Evolutionary conservation across 2,113 vertebrate species (phyloP), one percentile per base, ranked within the genome.

Genomic region (Leptocoma aspasia): DNA sequence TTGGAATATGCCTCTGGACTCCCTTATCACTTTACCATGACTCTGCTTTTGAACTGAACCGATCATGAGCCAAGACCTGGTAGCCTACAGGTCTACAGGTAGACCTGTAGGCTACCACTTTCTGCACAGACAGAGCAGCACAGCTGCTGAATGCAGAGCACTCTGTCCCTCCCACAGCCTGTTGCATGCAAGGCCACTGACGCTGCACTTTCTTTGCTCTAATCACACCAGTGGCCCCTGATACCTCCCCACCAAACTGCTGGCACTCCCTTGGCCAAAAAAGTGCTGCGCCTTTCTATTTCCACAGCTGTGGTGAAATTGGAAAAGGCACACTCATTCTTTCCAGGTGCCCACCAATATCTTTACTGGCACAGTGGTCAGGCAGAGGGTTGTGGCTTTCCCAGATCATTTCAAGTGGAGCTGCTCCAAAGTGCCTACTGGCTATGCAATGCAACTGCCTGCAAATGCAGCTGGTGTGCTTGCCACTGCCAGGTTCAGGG

Each of bases 121-220:
- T 65, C 70, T 80, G 68, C 59, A 33, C 10, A 72, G 73, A 13
- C 7, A 16, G 45, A 88, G 76, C 45, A 80, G 50, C n/a, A 14
- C 49, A 52, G 73, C 61, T 72, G 92, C 78, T 65, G 37, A 82
- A 77, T 44, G 44, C 7, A 22, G 44, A 73, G 42, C 37, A 23
- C 33, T 52, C 56, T 11, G 5, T 23, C 28, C 7, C 41, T 59
- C 28, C 50, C 9, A 21, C 20, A 73, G 69, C 21, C 57, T 47
- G 71, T 5, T 54, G 21, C 56, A 79, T 1, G 2, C 19, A 8
- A 52, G 22, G 37, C 41, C 37, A 21, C 57, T 53, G 53, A 78
- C 1, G 3, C 50, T 49, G 37, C 21, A 1, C 37, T n/a, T 57
- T 49, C 33, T 13, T 28, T 0, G 0, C 54, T 30, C 41, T 28